Evolutionary conservation across 2,888 invertebrate species (phyloP), one percentile per base, ranked within the genome.

Genomic region (Biston betularia): DNA sequence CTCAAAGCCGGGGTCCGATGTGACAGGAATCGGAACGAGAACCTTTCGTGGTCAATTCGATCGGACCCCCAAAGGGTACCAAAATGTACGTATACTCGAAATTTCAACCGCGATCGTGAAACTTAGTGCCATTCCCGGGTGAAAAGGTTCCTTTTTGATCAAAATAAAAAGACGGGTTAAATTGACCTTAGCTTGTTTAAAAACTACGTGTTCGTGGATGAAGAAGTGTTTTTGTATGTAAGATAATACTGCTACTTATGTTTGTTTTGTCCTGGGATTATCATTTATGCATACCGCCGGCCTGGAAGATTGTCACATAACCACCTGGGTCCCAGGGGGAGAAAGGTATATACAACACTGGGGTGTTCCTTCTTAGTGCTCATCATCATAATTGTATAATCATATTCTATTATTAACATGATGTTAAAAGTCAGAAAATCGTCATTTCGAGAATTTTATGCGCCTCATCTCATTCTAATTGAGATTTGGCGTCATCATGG

Each of bases 31-130:
- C 83, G 87, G 85, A 87, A 90, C 87, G 82, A 84, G 86, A 82
- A 88, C 89, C 89, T 90, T 89, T 88, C 89, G 91, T 86, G 90
- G 90, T 91, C 89, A 89, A 86, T 87, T 83, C 89, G 87, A 88
- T 90, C 87, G 89, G 86, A 89, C 88, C 86, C 83, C 85, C 80
- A 89, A 90, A 89, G 86, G 87, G 88, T 66, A 70, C 49, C 49
- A 24, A 44, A 59, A 42, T 34, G 49, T 50, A 50, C 70, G 77
- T 85, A 81, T 78, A 79, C 82, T 87, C 83, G 83, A 88, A 89
- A 87, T 88, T 89, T 89, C 84, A 84, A 87, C 79, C 73, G 71
- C 76, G 77, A 80, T 85, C 83, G 85, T 84, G 81, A 86, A 84
- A 83, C 79, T 82, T 83, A 79, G 75, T 83, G 78, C 80, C 80